Percentiles rank a stretch among this genome's conserved stretches.
These are phyloP conservation scores for Himalopsyche kuldschensis DNA, from an alignment of 2,888 invertebrate genomes.

Conservation along the genomic window DNA sequence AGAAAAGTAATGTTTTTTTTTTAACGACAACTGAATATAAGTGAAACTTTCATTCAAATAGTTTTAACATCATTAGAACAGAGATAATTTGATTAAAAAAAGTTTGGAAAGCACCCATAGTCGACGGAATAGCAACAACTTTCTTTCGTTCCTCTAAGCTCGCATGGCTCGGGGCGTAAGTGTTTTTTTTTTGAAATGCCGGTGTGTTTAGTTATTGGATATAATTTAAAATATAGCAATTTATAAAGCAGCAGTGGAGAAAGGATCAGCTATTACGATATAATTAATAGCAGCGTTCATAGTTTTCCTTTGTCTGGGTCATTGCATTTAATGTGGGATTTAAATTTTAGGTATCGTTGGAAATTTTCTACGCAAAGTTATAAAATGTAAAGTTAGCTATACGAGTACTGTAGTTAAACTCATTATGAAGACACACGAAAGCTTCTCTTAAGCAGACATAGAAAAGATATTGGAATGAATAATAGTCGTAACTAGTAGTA, in stretches of 20 bases:
- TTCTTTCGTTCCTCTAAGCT: conserved; percentile 3
- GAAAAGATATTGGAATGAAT: too few relatives aligned
- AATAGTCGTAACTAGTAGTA: too few relatives aligned
- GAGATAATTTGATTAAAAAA: not conserved
- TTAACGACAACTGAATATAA: too few relatives aligned
- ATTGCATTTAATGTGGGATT: not conserved
- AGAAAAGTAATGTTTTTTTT: too few relatives aligned
- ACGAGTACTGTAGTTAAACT: not conserved
- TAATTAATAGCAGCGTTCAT: not conserved
- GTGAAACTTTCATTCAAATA: too few relatives aligned
- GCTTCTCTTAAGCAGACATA: not conserved
- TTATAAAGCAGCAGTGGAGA: conserved; percentile 1
- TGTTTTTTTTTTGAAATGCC: not conserved
- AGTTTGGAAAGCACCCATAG: not conserved
- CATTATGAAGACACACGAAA: not conserved
- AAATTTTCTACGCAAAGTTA: not conserved
- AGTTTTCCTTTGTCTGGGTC: not conserved
- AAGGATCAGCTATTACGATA: conserved; percentile 1
- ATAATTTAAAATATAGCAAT: conserved; percentile 15
- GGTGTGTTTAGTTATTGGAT: not conserved
- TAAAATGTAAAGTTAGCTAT: not conserved
- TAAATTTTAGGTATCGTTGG: not conserved
- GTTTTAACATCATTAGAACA: too few relatives aligned
- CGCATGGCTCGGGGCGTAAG: not conserved
- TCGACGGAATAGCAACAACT: not conserved